Conservation (phyloP, 2,113 vertebrate species). For the Psammodynastes pulverulentus region DNA sequence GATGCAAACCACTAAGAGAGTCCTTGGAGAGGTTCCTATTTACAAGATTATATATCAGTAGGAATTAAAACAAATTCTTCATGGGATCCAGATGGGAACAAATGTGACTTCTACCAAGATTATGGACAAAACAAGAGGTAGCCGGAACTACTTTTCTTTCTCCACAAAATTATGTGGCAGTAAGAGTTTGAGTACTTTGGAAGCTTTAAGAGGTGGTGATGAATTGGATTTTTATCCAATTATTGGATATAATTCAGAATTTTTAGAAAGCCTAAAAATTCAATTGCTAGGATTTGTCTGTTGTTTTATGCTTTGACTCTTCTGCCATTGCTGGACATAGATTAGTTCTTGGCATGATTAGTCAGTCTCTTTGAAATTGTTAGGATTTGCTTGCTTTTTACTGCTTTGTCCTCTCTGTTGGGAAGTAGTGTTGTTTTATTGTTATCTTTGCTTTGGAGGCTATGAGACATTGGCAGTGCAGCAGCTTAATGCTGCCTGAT, state of each 20-base stretch:
- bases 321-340: neutral
- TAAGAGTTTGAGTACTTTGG: no score
- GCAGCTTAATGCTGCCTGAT: neutral
- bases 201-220: no score
- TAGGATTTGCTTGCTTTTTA: neutral
- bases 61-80: no score
- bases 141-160: no score
- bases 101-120: no score
- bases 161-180: no score
- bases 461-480: neutral
- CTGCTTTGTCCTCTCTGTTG: neutral
- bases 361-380: neutral
- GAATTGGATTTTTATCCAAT: neutral
- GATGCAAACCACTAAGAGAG: no score
- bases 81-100: no score
- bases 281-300: neutral
- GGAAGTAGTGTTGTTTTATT: neutral
- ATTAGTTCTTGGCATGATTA: neutral
- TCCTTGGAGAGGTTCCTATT: no score
- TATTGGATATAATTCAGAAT: neutral
- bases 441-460: neutral
- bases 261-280: neutral
- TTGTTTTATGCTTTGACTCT: neutral
- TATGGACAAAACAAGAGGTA: no score
- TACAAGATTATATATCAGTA: no score